Percentiles rank a stretch among this genome's conserved stretches.
Evolutionary conservation across 2,797 vertebrate species (phyloP).

Genomic region (Rhinogobio ventralis): DNA sequence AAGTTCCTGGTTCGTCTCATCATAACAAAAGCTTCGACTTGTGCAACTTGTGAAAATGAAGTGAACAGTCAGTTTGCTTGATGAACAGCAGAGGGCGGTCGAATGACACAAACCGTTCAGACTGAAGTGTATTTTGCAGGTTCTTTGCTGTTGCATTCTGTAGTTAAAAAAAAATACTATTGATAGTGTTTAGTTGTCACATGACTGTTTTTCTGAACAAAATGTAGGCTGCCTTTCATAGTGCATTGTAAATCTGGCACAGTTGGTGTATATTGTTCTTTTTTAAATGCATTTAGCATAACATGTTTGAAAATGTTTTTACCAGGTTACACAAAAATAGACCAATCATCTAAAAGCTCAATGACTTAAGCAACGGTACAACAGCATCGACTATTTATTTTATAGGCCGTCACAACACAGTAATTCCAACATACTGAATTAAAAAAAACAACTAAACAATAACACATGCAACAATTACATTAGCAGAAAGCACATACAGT

Average conservation of each 20-base stretch:
- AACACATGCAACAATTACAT: no score
- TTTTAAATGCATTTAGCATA: not conserved
- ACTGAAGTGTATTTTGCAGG: not conserved
- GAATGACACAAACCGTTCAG: not conserved
- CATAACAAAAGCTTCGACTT: not conserved
- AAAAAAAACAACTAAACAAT: no score
- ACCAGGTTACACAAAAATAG: not conserved
- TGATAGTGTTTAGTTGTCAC: not conserved
- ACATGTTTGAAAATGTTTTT: not conserved
- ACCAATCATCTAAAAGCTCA: not conserved
- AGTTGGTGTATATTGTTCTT: not conserved
- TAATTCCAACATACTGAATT: no score
- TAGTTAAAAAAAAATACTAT: not conserved
- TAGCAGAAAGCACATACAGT: no score
- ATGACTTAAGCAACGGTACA: not conserved
- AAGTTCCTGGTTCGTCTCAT: not conserved
- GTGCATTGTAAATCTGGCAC: not conserved
- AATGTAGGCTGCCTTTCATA: not conserved
- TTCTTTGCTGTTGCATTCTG: not conserved
- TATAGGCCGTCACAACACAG: not conserved
- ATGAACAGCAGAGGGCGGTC: conserved; percentile 27
- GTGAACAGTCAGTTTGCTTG: no score
- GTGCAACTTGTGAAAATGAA: not conserved
- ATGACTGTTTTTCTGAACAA: no score
- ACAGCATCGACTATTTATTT: not conserved